Percentiles rank a stretch among this genome's conserved stretches.
phyloP scores from a whole-genome alignment of 2,113 vertebrate species.

The Ceratotherium simum region DNA sequence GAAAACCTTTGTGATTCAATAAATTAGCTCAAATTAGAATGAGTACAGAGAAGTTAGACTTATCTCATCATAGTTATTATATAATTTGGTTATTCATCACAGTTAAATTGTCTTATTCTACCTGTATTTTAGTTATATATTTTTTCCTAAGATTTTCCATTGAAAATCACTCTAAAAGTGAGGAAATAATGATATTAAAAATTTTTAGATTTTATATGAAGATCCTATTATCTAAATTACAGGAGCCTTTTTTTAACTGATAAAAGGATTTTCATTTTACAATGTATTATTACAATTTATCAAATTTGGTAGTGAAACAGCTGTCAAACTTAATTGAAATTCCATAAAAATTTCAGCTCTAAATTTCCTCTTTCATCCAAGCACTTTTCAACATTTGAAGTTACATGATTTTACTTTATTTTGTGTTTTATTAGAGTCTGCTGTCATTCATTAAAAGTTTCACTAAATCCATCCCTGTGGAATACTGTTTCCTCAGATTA shows the following conservation, averaged over 20 bases:
- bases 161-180: constrained; percentile 56
- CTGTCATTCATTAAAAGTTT: constrained; percentile 54
- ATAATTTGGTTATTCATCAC: constrained; percentile 67
- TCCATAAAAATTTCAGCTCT: constrained; percentile 24
- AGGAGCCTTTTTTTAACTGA: not conserved
- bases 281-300: constrained; percentile 60
- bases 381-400: constrained; percentile 20
- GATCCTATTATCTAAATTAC: constrained; percentile 67
- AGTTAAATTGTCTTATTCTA: constrained; percentile 52
- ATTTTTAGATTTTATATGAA: constrained; percentile 39
- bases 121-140: constrained; percentile 37
- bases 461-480: constrained; percentile 12
- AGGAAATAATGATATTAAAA: constrained; percentile 24
- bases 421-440: constrained; percentile 41
- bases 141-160: constrained; percentile 53
- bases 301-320: constrained; percentile 66
- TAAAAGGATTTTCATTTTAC: constrained; percentile 72
- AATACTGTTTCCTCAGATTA: constrained; percentile 3
- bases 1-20: constrained; percentile 57
- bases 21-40: constrained; percentile 65
- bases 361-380: constrained; percentile 38
- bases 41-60: constrained; percentile 30
- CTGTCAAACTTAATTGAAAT: constrained; percentile 74
- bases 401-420: constrained; percentile 51
- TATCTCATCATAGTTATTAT: constrained; percentile 50